A percentile compares a stretch with the other conserved stretches of the same genome.
Conservation (phyloP, 2,888 invertebrate genomes). For the Uropetala carovei region DNA sequence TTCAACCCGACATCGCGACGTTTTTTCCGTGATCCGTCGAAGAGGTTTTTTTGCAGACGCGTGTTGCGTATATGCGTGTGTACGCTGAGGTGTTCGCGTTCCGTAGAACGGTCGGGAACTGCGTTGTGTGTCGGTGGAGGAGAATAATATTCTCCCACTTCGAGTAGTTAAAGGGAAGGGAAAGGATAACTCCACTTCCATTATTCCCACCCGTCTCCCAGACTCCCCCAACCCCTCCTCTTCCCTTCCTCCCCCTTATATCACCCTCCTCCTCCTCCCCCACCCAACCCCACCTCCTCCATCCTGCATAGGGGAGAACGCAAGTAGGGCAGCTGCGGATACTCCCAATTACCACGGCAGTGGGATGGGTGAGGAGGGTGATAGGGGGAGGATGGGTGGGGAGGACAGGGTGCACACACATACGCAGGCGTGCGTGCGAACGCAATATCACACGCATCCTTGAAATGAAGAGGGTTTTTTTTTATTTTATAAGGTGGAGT, state of each 20-base stretch:
- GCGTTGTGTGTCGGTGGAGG: background rate
- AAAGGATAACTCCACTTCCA: background rate
- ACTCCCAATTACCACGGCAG: background rate
- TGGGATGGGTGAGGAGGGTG: background rate
- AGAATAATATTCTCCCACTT: background rate
- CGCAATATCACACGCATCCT: background rate
- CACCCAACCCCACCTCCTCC: background rate
- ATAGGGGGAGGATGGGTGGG: no score
- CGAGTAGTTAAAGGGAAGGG: background rate
- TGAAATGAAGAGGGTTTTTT: background rate
- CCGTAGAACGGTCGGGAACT: background rate
- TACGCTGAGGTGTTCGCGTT: background rate
- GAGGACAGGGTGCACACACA: no score
- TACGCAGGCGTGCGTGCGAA: no score
- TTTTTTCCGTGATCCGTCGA: no score
- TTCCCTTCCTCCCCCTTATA: background rate
- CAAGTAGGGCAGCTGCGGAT: slow-evolving; percentile 19
- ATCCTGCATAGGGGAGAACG: no score
- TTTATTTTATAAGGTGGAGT: no score
- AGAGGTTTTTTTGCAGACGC: no score
- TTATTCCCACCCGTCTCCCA: no score
- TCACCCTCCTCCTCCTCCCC: background rate
- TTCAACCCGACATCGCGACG: background rate
- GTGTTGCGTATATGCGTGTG: background rate
- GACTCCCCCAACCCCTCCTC: background rate